Evolutionary conservation across 2,888 invertebrate genomes (phyloP), one percentile per base, ranked within the genome.

Genomic region (Gymnosoma rotundatum): DNA sequence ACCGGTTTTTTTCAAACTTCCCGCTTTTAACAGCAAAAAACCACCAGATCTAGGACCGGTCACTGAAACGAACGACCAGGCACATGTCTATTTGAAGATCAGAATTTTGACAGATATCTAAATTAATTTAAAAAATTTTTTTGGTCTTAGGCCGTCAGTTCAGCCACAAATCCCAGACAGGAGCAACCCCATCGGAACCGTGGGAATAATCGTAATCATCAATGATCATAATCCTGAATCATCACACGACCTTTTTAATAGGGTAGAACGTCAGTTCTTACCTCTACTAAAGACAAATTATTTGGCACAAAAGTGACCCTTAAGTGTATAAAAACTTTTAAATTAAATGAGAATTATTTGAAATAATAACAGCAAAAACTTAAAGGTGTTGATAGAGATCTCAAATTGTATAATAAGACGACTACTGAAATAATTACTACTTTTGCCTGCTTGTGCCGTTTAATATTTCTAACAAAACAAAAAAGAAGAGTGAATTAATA

Each of bases 241-340:
- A 91, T 91, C 91, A 91, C 87, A 64, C 91, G 91, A 89, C 88
- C 89, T 90, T 88, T 63, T 88, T 88, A 88, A 88, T 88, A 89
- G 91, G 90, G 90, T 90, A 90, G 91, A 91, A 90, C 91, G 91
- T 91, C 91, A 91, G 91, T 91, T 88, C 88, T 36, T 63, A 91
- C 90, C 88, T 20, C 89, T 89, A 89, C 91, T 88, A 89, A 91
- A 89, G 91, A 91, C 91, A 89, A 89, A 78, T 87, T 87, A 0
- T 12, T 0, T 0, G 0, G 0, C 0, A 4, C 1, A 66, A 67
- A 48, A 6, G 32, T 6, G 2, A 12, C 1, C n/a, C 14, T 48
- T 16, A 48, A 48, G 7, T 0, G 73, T 16, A 72, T 58, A 56
- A 12, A 0, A 3, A 7, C 2, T 0, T 1, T 0, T 1, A 58